Conservation (phyloP, 2,888 invertebrate genomes). For the Opisthograptis luteolata region DNA sequence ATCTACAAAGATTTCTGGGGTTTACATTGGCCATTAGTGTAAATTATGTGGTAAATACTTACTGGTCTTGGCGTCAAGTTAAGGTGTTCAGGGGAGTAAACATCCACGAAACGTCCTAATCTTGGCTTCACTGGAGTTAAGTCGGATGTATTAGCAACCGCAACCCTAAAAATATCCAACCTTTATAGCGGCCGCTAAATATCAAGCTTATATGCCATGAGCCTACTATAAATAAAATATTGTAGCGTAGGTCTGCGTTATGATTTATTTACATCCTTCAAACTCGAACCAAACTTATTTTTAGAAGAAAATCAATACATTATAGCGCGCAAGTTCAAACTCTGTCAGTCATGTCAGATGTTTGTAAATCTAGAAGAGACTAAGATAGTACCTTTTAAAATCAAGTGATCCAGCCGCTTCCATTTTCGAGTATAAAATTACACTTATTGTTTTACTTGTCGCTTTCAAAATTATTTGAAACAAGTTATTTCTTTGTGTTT, state of each 20-base stretch:
- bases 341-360: slow-evolving; percentile 22
- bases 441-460: neutral
- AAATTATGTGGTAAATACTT: slow-evolving; percentile 41
- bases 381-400: slow-evolving; percentile 64
- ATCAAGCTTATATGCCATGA: slow-evolving; percentile 28
- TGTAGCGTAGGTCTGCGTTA: slow-evolving; percentile 63
- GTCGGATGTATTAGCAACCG: slow-evolving; percentile 52
- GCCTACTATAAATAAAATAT: slow-evolving; percentile 47
- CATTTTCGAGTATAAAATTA: slow-evolving; percentile 39
- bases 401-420: slow-evolving; percentile 50
- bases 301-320: slow-evolving; percentile 81
- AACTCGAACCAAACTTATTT: slow-evolving; percentile 78
- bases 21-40: no score
- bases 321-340: slow-evolving; percentile 80
- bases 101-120: slow-evolving; percentile 72
- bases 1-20: no score
- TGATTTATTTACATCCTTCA: slow-evolving; percentile 82
- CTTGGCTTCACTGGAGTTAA: slow-evolving; percentile 69
- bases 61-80: slow-evolving; percentile 75
- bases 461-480: slow-evolving; percentile 6
- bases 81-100: slow-evolving; percentile 79
- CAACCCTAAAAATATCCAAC: slow-evolving; percentile 49
- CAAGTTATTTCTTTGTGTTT: slow-evolving; percentile 23
- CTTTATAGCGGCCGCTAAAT: slow-evolving; percentile 32
- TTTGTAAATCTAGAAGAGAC: slow-evolving; percentile 29